These are phyloP conservation scores for Xiphophorus hellerii DNA, from an alignment of 2,113 vertebrate genomes.

Conservation along the genomic window DNA sequence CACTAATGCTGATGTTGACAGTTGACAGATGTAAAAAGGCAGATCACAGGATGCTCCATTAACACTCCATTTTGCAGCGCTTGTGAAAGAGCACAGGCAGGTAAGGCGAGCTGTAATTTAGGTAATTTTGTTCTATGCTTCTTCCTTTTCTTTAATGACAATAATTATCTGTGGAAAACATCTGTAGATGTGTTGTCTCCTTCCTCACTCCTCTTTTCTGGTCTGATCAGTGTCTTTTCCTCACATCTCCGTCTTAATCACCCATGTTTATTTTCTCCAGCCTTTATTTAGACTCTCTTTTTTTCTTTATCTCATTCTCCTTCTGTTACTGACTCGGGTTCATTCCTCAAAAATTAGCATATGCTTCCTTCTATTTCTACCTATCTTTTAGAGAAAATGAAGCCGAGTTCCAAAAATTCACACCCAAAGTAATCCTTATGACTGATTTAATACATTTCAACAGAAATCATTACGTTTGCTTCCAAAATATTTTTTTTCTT, in stretches of 20 bases:
- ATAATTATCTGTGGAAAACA: constrained; percentile 69
- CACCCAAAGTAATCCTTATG: constrained; percentile 8
- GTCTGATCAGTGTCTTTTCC: constrained; percentile 44
- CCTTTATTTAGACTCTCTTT: constrained; percentile 3
- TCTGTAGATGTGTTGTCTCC: constrained; percentile 40
- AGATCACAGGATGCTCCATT: constrained; percentile 42
- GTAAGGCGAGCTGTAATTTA: constrained; percentile 52
- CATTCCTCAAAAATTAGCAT: constrained; percentile 18
- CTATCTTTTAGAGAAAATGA: constrained; percentile 1
- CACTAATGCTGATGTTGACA: constrained; percentile 19
- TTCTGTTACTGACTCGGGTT: constrained; percentile 6
- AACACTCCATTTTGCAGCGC: constrained; percentile 19
- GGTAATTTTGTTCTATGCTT: constrained; percentile 46
- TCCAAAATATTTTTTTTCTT: constrained; percentile 13
- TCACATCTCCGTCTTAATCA: constrained; percentile 24
- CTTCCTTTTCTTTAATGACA: constrained; percentile 58
- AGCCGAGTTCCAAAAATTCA: neutral
- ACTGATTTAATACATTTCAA: constrained; percentile 1
- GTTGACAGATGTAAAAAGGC: constrained; percentile 34
- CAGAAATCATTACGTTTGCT: neutral
- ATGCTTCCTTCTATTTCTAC: constrained; percentile 1
- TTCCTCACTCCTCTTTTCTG: constrained; percentile 12
- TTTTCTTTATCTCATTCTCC: neutral
- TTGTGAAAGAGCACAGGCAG: constrained; percentile 27
- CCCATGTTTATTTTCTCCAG: constrained; percentile 4